These are phyloP conservation scores for Mus spicilegus DNA, from an alignment of 2,113 vertebrate genomes.

Conservation along the genomic window DNA sequence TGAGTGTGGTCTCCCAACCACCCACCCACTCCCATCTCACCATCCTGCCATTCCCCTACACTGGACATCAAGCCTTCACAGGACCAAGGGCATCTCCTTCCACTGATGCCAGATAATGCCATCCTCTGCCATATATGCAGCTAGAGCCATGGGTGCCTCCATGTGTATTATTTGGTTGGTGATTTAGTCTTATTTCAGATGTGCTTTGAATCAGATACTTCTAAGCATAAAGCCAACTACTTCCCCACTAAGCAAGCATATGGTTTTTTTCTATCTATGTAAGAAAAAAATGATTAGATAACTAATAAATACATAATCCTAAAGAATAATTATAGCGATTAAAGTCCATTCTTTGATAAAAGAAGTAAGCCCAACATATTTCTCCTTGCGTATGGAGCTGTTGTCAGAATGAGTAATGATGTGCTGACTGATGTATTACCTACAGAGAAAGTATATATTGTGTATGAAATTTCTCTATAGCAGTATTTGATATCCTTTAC, in stretches of 20 bases:
- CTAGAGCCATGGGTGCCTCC: no score
- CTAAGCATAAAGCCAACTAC: background rate
- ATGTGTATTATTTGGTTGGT: no score
- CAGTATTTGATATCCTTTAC: background rate
- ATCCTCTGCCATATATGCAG: no score
- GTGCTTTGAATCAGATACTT: background rate
- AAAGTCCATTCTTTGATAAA: background rate
- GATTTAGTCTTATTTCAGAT: background rate
- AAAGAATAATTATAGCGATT: background rate
- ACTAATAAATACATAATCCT: background rate
- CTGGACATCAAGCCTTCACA: no score
- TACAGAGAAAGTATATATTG: background rate
- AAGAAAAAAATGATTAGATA: background rate
- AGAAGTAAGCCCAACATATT: background rate
- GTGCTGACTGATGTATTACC: background rate
- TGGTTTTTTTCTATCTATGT: background rate
- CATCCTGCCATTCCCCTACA: fast-evolving
- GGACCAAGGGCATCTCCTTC: no score
- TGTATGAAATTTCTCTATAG: background rate
- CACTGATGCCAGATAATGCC: no score
- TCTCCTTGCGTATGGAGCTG: background rate
- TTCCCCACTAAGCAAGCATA: background rate
- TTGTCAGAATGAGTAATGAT: background rate
- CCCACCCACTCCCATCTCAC: no score
- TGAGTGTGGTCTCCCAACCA: no score